phyloP scores from a whole-genome alignment of 2,113 vertebrate species.

The Nycticebus coucang region DNA sequence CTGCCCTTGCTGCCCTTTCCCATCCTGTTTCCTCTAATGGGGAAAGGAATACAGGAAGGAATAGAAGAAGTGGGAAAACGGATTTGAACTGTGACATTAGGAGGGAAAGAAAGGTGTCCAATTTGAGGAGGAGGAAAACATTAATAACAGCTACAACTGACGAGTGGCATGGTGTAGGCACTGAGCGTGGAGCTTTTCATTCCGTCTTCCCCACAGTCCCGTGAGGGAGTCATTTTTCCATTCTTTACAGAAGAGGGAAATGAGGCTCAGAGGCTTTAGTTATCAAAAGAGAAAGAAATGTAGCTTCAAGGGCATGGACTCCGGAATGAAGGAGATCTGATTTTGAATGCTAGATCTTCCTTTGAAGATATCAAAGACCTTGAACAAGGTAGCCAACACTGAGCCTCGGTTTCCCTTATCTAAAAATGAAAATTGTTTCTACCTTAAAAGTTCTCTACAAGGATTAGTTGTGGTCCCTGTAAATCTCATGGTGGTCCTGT shows the following conservation, averaged over 20 bases:
- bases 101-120: neutral
- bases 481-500: rapidly evolving
- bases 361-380: neutral
- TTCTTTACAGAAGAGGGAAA: neutral
- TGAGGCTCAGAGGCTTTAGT: neutral
- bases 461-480: neutral
- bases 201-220: neutral
- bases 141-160: neutral
- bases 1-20: neutral
- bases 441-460: neutral
- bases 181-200: neutral
- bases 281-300: neutral
- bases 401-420: neutral
- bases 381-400: neutral
- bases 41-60: constrained; percentile 33
- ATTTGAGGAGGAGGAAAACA: neutral
- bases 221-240: neutral
- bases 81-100: neutral
- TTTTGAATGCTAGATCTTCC: neutral
- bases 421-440: neutral
- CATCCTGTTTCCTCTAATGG: constrained; percentile 16
- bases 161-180: rapidly evolving
- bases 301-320: neutral
- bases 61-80: neutral
- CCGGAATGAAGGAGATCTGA: neutral